Conservation (phyloP, 2,888 invertebrate species). For the Onthophagus sagittarius region DNA sequence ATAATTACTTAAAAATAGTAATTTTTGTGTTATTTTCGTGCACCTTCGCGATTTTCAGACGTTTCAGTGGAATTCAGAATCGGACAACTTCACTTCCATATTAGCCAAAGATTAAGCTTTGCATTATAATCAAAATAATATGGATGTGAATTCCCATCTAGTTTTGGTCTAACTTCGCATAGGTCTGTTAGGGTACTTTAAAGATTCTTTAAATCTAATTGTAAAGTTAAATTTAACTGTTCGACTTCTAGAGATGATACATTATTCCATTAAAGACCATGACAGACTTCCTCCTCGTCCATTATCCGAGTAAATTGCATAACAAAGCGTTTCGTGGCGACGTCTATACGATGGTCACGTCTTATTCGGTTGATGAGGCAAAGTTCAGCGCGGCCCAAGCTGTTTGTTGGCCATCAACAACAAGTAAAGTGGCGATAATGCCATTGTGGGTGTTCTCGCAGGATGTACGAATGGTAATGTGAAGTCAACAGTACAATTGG, state of each 20-base stretch:
- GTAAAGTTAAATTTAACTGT: background rate
- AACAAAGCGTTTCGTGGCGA: background rate
- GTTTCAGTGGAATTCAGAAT: too few relatives aligned
- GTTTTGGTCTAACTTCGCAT: too few relatives aligned
- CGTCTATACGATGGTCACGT: background rate
- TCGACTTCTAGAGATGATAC: background rate
- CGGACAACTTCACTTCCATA: too few relatives aligned
- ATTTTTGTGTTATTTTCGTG: too few relatives aligned
- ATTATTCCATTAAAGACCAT: background rate
- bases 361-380: slow-evolving; percentile 16
- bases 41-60: too few relatives aligned
- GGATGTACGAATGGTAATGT: slow-evolving; percentile 35
- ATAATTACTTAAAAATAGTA: too few relatives aligned
- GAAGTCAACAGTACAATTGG: slow-evolving; percentile 36
- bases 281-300: background rate
- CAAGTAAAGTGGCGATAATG: slow-evolving; percentile 22
- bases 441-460: slow-evolving; percentile 25
- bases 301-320: background rate
- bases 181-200: too few relatives aligned
- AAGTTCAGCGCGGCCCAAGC: slow-evolving; percentile 24
- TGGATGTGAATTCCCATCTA: too few relatives aligned
- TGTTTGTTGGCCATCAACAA: slow-evolving; percentile 18
- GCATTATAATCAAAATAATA: too few relatives aligned
- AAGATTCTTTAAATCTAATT: background rate
- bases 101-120: too few relatives aligned